Evolutionary conservation across 2,797 vertebrate genomes (phyloP).

Genomic region (Morelia viridis): DNA sequence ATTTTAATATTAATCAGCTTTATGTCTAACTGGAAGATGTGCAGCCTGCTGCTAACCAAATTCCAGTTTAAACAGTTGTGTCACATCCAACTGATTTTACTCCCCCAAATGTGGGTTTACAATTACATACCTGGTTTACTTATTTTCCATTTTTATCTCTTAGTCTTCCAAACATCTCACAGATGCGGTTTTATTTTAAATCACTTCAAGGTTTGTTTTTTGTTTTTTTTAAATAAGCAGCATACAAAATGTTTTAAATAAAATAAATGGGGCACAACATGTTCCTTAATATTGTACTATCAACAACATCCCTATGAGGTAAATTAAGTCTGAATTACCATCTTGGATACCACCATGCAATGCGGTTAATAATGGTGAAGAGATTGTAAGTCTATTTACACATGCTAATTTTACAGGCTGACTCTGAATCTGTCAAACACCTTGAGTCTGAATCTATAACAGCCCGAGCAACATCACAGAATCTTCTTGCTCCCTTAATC

Average conservation of each 20-base stretch:
- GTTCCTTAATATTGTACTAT: background rate
- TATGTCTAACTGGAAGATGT: background rate
- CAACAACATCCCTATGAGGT: background rate
- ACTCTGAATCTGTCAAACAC: background rate
- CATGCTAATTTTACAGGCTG: too few species aligned
- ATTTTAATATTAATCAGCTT: background rate
- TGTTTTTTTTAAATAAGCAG: background rate
- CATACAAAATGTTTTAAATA: background rate
- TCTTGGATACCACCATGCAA: background rate
- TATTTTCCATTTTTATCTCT: background rate
- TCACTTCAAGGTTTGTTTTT: background rate
- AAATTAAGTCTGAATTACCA: background rate
- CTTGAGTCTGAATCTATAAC: background rate
- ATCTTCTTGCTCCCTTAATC: background rate
- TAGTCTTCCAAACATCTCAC: background rate
- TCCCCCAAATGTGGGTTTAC: background rate
- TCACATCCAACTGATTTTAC: background rate
- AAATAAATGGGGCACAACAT: rapidly evolving
- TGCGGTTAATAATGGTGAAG: background rate
- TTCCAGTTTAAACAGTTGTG: background rate
- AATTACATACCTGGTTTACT: background rate
- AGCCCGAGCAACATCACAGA: background rate
- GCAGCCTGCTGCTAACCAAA: too few species aligned
- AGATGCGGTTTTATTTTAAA: background rate
- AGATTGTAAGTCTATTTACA: background rate